These are phyloP conservation scores for Quiscalus mexicanus DNA, from an alignment of 2,113 vertebrate species.

Conservation along the genomic window DNA sequence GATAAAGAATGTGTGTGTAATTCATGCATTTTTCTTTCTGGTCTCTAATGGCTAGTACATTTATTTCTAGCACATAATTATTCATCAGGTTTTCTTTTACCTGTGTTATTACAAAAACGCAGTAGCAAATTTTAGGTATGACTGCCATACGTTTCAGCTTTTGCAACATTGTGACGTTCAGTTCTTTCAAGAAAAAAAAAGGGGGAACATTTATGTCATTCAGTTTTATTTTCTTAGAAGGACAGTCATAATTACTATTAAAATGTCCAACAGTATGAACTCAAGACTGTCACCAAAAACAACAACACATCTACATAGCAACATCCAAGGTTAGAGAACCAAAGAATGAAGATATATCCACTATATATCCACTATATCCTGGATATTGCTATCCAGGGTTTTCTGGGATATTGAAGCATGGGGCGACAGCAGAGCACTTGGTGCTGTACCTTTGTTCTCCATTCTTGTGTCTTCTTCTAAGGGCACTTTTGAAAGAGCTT, in stretches of 20 bases:
- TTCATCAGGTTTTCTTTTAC: neutral
- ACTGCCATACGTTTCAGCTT: neutral
- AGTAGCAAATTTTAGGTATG: neutral
- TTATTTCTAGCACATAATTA: neutral
- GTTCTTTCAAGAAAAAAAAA: neutral
- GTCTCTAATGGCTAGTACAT: neutral
- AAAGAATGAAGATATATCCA: neutral
- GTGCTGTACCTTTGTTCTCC: neutral
- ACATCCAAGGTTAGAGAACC: neutral
- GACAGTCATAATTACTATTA: neutral
- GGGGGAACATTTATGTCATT: neutral
- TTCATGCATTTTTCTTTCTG: conserved; percentile 13
- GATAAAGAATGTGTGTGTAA: conserved; percentile 11
- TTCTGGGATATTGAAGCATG: neutral
- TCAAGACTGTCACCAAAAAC: neutral
- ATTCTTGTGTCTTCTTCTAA: neutral
- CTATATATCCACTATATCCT: no score
- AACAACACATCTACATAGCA: neutral
- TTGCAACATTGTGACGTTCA: neutral
- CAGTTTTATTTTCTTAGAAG: neutral
- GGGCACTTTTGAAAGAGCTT: neutral
- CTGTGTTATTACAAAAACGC: neutral
- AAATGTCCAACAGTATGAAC: neutral
- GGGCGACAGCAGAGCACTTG: neutral
- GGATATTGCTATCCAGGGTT: no score